Evolutionary conservation across 2,113 vertebrate genomes (phyloP).

Genomic region (Urocynchramus pylzowi): DNA sequence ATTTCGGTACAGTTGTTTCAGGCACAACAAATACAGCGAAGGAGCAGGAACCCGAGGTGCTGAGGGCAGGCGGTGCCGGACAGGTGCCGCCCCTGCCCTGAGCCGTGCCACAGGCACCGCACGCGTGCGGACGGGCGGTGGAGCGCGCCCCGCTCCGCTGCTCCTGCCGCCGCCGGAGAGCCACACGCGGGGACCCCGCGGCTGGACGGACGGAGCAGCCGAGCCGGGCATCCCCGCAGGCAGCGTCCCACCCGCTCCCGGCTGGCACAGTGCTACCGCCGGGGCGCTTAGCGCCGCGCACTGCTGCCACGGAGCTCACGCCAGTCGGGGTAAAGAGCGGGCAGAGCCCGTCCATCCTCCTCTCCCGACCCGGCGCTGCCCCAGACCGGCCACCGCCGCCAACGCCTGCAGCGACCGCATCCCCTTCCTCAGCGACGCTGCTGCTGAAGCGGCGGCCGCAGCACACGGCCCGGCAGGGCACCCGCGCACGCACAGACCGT

Average conservation of each 20-base stretch:
- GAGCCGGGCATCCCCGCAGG: not conserved
- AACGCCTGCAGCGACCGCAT: not conserved
- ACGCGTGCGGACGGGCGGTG: fast-evolving
- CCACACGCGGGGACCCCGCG: no score
- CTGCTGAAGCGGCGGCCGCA: not conserved
- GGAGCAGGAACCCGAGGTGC: fast-evolving
- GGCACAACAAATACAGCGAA: fast-evolving
- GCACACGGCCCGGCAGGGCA: not conserved
- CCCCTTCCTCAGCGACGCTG: no score
- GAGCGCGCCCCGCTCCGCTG: fast-evolving
- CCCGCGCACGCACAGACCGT: not conserved
- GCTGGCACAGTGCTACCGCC: fast-evolving
- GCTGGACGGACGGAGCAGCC: not conserved
- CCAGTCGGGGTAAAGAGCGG: fast-evolving
- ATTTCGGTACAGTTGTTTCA: fast-evolving
- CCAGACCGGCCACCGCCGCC: no score
- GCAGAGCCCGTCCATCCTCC: not conserved
- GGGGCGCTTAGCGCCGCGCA: not conserved
- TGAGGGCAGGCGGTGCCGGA: not conserved
- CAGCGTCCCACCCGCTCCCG: not conserved
- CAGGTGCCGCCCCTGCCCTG: fast-evolving
- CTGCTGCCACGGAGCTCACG: fast-evolving
- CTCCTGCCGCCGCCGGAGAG: fast-evolving
- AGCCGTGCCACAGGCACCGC: fast-evolving
- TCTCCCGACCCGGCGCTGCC: not conserved